A percentile compares a stretch with the other conserved stretches of the same genome.
Evolutionary conservation across 2,113 vertebrate genomes (phyloP).

Genomic region (Neotragus pygmaeus): DNA sequence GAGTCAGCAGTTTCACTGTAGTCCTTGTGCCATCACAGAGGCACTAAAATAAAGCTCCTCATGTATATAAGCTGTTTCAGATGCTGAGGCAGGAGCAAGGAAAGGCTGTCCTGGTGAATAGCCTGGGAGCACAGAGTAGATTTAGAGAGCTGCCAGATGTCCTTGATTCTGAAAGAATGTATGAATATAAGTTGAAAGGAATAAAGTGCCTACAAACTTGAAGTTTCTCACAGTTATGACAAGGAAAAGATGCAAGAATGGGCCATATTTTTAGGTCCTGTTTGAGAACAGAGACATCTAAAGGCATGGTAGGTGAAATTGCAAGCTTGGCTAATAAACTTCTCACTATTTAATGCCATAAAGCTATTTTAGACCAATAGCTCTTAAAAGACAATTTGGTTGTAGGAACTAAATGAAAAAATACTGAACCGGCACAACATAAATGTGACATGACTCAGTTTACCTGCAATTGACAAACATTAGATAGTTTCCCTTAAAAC

Average conservation of each 20-base stretch:
- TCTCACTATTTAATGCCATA: not conserved
- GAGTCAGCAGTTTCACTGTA: not conserved
- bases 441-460: not conserved
- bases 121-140: not conserved
- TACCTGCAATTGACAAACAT: not conserved
- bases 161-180: not conserved
- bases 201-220: not conserved
- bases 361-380: not conserved
- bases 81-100: not conserved
- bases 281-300: not conserved
- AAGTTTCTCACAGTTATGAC: not conserved
- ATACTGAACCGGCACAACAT: not conserved
- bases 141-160: not conserved
- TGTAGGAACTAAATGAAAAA: not conserved
- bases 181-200: not conserved
- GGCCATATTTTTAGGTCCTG: not conserved
- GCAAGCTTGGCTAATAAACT: not conserved
- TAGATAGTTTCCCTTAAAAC: not conserved
- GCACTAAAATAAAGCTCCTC: not conserved
- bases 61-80: not conserved
- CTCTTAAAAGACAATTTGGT: not conserved
- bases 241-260: not conserved
- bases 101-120: not conserved
- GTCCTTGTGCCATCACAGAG: fast-evolving
- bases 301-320: not conserved